Conservation (phyloP, 2,888 invertebrate species). For the Apamea sordens region DNA sequence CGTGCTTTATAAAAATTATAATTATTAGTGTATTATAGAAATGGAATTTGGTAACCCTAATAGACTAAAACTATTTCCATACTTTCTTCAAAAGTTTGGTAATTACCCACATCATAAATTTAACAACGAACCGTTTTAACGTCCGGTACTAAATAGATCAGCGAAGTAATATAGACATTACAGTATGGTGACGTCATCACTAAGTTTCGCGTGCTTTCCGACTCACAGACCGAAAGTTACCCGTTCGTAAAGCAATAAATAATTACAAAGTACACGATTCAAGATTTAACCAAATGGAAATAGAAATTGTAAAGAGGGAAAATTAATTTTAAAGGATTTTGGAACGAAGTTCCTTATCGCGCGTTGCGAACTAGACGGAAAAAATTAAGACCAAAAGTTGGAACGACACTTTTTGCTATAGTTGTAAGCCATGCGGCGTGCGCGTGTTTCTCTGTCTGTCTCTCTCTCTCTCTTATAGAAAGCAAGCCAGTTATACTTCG, state of each 20-base stretch:
- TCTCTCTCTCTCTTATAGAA: too few relatives aligned
- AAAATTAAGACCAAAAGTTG: too few relatives aligned
- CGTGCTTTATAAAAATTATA: too few relatives aligned
- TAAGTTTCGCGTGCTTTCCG: slow-evolving; percentile 32
- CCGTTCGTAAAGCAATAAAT: slow-evolving; percentile 46
- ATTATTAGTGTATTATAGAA: not conserved
- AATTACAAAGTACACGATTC: slow-evolving; percentile 23
- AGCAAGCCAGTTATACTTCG: too few relatives aligned
- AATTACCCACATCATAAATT: not conserved
- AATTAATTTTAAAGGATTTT: not conserved
- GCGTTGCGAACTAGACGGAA: too few relatives aligned
- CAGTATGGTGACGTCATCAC: slow-evolving; percentile 20
- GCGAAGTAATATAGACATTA: slow-evolving; percentile 53
- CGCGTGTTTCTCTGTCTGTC: too few relatives aligned
- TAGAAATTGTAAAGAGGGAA: not conserved
- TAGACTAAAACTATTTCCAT: not conserved
- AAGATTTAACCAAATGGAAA: not conserved
- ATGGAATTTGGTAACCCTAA: not conserved
- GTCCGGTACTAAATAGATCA: slow-evolving; percentile 39
- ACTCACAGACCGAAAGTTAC: slow-evolving; percentile 23
- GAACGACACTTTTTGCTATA: too few relatives aligned
- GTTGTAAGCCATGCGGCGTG: too few relatives aligned
- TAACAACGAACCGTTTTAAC: not conserved
- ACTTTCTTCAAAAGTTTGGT: not conserved
- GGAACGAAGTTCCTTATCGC: too few relatives aligned